phyloP scores from a whole-genome alignment of 2,113 vertebrate species.

The Ranitomeya imitator region DNA sequence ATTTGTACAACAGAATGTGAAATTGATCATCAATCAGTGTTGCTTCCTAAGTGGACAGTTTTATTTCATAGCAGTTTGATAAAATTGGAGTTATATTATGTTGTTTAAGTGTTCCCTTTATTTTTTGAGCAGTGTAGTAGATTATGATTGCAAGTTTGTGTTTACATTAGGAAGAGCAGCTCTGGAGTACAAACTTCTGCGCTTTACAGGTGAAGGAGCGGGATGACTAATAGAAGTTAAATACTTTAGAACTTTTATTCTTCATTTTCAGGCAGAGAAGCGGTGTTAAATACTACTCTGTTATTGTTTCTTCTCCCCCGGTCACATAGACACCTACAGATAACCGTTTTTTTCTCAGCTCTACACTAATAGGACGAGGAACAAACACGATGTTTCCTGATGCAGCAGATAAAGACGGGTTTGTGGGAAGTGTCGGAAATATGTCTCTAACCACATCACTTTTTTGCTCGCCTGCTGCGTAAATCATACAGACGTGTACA shows the following conservation, averaged over 20 bases:
- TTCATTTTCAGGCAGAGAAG: background rate
- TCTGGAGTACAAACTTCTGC: background rate
- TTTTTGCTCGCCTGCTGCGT: constrained; percentile 15
- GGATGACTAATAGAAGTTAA: background rate
- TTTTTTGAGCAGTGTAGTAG: no score
- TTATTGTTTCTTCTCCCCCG: background rate
- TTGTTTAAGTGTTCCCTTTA: no score
- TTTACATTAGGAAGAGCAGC: background rate
- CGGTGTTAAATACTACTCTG: background rate
- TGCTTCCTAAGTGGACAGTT: no score
- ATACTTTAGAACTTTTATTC: background rate
- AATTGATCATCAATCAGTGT: no score
- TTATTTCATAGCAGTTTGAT: no score
- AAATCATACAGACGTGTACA: background rate
- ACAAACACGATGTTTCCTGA: constrained; percentile 35
- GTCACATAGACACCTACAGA: background rate
- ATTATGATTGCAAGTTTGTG: no score
- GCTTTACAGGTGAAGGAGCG: background rate
- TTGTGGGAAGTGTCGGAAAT: constrained; percentile 26
- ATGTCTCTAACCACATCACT: constrained; percentile 28
- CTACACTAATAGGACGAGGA: background rate
- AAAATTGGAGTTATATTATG: no score
- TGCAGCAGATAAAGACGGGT: constrained; percentile 36
- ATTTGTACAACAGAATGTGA: no score
- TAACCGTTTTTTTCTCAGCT: background rate